Evolutionary conservation across 2,113 vertebrate species (phyloP).

Genomic region (Muntiacus reevesi): DNA sequence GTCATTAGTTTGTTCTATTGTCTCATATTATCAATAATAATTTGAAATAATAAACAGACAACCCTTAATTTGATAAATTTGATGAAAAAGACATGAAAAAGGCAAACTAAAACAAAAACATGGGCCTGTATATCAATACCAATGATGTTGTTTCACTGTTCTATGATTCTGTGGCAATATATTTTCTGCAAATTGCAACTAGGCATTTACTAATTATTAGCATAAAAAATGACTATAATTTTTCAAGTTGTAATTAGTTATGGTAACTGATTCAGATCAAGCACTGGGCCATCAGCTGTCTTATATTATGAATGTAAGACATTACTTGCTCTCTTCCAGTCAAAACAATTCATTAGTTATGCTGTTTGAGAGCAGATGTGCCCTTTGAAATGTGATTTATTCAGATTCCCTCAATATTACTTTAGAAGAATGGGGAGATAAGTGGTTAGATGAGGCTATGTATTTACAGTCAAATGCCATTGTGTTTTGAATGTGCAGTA

Average conservation of each 20-base stretch:
- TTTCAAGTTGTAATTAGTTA: slow-evolving; percentile 75
- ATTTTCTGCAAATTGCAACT: slow-evolving; percentile 35
- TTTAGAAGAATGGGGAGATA: slow-evolving; percentile 69
- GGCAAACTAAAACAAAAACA: not conserved
- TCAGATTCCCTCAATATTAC: slow-evolving; percentile 78
- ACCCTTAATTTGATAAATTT: not conserved
- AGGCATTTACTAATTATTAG: slow-evolving; percentile 76
- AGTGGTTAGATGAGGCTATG: slow-evolving; percentile 80
- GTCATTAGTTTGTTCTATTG: not conserved
- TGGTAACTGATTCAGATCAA: slow-evolving; percentile 66
- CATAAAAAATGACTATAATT: slow-evolving; percentile 72
- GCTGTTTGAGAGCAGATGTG: slow-evolving; percentile 81
- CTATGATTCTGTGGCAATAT: not conserved
- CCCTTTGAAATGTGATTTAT: slow-evolving; percentile 80
- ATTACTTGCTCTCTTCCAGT: slow-evolving; percentile 68
- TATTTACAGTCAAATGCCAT: slow-evolving; percentile 81
- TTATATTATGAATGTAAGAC: slow-evolving; percentile 67
- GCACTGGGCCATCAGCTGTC: slow-evolving; percentile 67
- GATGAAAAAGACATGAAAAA: not conserved
- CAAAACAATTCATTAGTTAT: slow-evolving; percentile 82
- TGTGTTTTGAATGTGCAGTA: slow-evolving; percentile 74
- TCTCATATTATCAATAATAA: not conserved
- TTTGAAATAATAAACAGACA: not conserved
- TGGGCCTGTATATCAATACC: not conserved
- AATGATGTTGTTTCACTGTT: not conserved